Base-by-base conservation (phyloP, 2,113 vertebrate genomes). In the Stigmatopora nigra region DNA sequence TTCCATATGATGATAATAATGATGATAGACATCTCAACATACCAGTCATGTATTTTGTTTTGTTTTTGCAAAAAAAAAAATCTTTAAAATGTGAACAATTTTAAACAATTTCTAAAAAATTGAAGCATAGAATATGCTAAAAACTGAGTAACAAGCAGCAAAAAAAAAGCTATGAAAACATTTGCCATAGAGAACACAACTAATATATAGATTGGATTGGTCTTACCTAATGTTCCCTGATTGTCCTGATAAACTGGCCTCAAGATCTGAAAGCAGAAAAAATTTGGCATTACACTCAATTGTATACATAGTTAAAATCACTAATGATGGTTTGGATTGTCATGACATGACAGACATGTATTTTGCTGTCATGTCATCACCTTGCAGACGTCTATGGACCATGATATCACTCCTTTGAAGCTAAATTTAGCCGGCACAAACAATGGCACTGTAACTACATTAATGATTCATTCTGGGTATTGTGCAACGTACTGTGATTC, bases 181-280 rank as follows among this genome's bases (percentile, higher is more conserved):
- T 31, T 31, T 31, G 25, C n/a, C n/a, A n/a, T n/a, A n/a, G n/a
- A n/a, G n/a, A n/a, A n/a, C n/a, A n/a, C n/a, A n/a, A n/a, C n/a
- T n/a, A n/a, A 31, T 31, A 31, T 31, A 31, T 31, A 31, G 25
- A 31, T 31, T 31, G 25, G 7, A n/a, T 41, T 35, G 55, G 0
- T 77, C 93, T 94, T 82, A 98, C 95, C 92, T 81, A 83, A 83
- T 0, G 92, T 78, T 7, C 89, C 66, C 25, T 80, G 81, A 47
- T 92, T 89, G 70, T 97, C 95, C 72, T 92, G 92, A 61, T 93
- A 95, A 71, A 94, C 87, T 2, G 93, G 92, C 67, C 92, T 89
- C 86, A 98, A 88, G 65, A 95, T 90, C 95, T 92, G 89, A 73
- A 87, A 79, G 65, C 47, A 82, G 46, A 81, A 63, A 59, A 49